phyloP scores from a whole-genome alignment of 2,797 vertebrate genomes.

The Trachurus trachurus region DNA sequence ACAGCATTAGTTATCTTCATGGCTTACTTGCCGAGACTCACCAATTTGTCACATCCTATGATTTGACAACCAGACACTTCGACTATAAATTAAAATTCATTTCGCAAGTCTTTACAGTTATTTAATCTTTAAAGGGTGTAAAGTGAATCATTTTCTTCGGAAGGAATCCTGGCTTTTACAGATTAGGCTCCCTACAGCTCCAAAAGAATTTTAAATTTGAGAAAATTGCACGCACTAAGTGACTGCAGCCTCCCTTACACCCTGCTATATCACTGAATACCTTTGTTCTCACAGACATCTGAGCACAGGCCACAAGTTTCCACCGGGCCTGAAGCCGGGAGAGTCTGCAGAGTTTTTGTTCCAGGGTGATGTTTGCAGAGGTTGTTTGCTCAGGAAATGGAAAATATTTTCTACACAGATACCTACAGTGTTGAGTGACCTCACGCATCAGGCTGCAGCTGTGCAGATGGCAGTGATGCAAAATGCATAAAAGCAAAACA shows the following conservation, averaged over 20 bases:
- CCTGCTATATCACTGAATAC: constrained; percentile 41
- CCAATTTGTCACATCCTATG: constrained; percentile 50
- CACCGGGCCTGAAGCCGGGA: constrained; percentile 43
- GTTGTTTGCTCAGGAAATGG: constrained; percentile 15
- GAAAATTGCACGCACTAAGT: constrained; percentile 24
- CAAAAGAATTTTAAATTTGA: constrained; percentile 41
- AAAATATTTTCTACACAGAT: background rate
- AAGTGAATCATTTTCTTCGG: constrained; percentile 53
- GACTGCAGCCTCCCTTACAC: constrained; percentile 22
- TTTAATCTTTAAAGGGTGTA: constrained; percentile 53
- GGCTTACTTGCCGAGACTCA: constrained; percentile 32
- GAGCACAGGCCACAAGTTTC: constrained; percentile 26
- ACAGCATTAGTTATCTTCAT: constrained; percentile 4
- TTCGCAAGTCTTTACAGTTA: constrained; percentile 35
- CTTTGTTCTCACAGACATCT: constrained; percentile 55
- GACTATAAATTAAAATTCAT: constrained; percentile 45
- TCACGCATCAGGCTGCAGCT: background rate
- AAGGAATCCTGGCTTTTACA: constrained; percentile 39
- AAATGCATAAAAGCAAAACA: background rate
- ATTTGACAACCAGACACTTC: constrained; percentile 44
- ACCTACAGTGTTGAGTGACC: background rate
- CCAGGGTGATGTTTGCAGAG: constrained; percentile 24
- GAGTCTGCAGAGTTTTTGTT: constrained; percentile 35
- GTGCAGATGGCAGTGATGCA: background rate
- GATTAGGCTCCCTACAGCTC: constrained; percentile 47